Conservation (phyloP, 1,140 invertebrate genomes). For the Cyclina sinensis region DNA sequence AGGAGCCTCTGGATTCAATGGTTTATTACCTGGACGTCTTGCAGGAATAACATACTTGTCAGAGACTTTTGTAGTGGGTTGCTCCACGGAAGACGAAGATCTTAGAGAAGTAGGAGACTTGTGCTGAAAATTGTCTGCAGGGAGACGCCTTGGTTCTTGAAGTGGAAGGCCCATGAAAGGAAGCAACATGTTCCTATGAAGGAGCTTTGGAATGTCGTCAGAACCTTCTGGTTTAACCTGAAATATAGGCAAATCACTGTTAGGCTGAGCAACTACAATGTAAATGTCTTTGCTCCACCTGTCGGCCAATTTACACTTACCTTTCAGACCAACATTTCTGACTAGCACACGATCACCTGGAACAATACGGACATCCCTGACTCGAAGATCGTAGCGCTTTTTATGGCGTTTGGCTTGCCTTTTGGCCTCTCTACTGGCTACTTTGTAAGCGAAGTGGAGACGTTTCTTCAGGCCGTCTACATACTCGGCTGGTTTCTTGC, state of each 20-base stretch:
- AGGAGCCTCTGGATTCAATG: too few species aligned
- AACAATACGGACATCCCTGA: slow-evolving; percentile 1
- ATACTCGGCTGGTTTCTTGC: neutral
- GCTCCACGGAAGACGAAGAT: too few species aligned
- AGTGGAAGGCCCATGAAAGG: slow-evolving; percentile 4
- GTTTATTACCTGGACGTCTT: too few species aligned
- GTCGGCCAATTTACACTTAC: too few species aligned
- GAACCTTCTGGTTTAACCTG: neutral
- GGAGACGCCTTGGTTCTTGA: neutral
- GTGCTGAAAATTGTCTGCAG: too few species aligned
- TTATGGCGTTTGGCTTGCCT: slow-evolving; percentile 31
- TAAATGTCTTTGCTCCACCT: slow-evolving; percentile 2
- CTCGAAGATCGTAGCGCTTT: too few species aligned
- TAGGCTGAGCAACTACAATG: slow-evolving; percentile 9
- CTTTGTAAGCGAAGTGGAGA: slow-evolving; percentile 39
- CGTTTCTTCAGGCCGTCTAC: slow-evolving; percentile 9
- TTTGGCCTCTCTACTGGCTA: neutral
- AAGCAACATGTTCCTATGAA: slow-evolving; percentile 24
- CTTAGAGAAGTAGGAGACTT: too few species aligned
- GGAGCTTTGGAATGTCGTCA: neutral
- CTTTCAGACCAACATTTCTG: too few species aligned
- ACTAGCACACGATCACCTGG: too few species aligned
- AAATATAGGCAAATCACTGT: slow-evolving; percentile 29
- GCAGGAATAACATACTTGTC: too few species aligned
- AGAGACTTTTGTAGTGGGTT: too few species aligned